phyloP scores from a whole-genome alignment of 2,888 invertebrate species.

The Drosophila quinaria region DNA sequence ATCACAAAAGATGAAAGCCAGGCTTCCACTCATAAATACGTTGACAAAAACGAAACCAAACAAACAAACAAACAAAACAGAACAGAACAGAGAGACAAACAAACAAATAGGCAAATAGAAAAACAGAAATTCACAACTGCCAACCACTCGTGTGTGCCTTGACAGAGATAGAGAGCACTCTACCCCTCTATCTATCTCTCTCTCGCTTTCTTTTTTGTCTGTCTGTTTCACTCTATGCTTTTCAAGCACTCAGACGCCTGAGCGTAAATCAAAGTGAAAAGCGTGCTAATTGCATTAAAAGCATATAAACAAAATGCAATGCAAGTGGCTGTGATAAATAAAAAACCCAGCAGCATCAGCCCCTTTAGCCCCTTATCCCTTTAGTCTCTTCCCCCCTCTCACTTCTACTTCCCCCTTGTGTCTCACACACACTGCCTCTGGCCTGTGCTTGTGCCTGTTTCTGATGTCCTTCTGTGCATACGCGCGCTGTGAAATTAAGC shows the following conservation, averaged over 20 bases:
- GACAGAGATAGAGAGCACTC: slow-evolving; percentile 45
- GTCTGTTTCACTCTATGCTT: slow-evolving; percentile 41
- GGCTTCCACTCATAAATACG: slow-evolving; percentile 72
- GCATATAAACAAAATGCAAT: slow-evolving; percentile 82
- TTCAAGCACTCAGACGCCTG: slow-evolving; percentile 64
- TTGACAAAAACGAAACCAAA: slow-evolving; percentile 41
- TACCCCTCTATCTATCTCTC: slow-evolving; percentile 14
- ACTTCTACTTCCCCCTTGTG: background rate
- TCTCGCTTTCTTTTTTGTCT: slow-evolving; percentile 26
- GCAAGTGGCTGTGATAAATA: slow-evolving; percentile 77
- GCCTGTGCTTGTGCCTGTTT: slow-evolving; percentile 34
- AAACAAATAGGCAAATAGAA: slow-evolving; percentile 27
- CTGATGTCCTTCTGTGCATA: slow-evolving; percentile 69
- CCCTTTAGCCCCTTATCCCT: background rate
- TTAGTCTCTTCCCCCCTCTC: background rate
- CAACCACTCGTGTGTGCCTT: slow-evolving; percentile 50
- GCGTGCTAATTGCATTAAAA: slow-evolving; percentile 82
- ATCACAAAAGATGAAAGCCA: slow-evolving; percentile 76
- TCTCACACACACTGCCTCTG: slow-evolving; percentile 8
- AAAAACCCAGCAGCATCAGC: slow-evolving; percentile 34
- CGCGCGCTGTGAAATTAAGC: slow-evolving; percentile 77
- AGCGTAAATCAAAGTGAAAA: slow-evolving; percentile 80
- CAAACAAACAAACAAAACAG: slow-evolving; percentile 22
- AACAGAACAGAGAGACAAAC: slow-evolving; percentile 9
- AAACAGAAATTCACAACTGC: slow-evolving; percentile 22